Conservation (phyloP, 2,797 vertebrate species). For the Enteromius mattozi region DNA sequence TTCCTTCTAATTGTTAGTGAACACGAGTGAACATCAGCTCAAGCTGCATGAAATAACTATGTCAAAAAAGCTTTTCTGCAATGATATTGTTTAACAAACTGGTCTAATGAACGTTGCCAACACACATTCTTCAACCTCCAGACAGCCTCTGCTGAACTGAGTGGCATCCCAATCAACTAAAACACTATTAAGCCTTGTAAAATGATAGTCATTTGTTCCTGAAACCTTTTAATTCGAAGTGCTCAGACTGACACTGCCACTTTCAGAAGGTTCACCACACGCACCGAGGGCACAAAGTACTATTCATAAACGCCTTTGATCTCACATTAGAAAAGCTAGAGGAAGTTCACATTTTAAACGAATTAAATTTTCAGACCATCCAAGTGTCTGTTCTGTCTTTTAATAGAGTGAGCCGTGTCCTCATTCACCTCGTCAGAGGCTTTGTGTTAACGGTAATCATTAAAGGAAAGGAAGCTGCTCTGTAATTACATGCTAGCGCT, state of each 20-base stretch:
- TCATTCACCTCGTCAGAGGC: slow-evolving; percentile 63
- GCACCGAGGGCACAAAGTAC: slow-evolving; percentile 59
- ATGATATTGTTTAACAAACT: slow-evolving; percentile 31
- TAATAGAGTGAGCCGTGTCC: slow-evolving; percentile 66
- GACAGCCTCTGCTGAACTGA: slow-evolving; percentile 39
- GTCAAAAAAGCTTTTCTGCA: slow-evolving; percentile 41
- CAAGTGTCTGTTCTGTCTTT: slow-evolving; percentile 63
- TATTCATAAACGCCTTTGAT: slow-evolving; percentile 69
- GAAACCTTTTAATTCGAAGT: slow-evolving; percentile 64
- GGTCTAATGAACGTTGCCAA: slow-evolving; percentile 46
- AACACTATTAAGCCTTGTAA: slow-evolving; percentile 58
- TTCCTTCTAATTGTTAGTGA: slow-evolving; percentile 14
- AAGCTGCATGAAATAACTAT: slow-evolving; percentile 39
- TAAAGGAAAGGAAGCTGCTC: slow-evolving; percentile 65
- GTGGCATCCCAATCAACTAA: slow-evolving; percentile 60
- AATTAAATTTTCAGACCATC: slow-evolving; percentile 67
- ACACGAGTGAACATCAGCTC: slow-evolving; percentile 25
- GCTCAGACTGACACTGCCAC: slow-evolving; percentile 63
- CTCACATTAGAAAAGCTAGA: slow-evolving; percentile 64
- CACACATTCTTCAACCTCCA: slow-evolving; percentile 48
- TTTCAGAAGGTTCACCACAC: slow-evolving; percentile 62
- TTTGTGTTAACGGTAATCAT: slow-evolving; percentile 69
- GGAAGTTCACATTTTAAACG: slow-evolving; percentile 65
- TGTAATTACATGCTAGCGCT: slow-evolving; percentile 66
- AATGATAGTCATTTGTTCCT: slow-evolving; percentile 65